Evolutionary conservation across 1,140 invertebrate genomes (phyloP).

Genomic region (Aphelenchoides besseyi): DNA sequence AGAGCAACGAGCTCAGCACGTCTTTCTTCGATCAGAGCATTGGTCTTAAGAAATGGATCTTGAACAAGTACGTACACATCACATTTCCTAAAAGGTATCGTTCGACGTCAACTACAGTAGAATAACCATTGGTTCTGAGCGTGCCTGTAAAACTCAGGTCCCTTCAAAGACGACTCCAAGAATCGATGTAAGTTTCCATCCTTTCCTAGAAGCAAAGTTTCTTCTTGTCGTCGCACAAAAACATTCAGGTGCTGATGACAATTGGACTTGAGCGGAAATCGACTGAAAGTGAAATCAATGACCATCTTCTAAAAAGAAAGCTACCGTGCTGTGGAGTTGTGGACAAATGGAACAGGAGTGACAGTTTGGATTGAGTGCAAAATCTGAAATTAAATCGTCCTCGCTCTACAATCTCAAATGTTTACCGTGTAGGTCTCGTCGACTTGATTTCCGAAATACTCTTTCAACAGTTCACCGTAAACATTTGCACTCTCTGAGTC

Average conservation of each 20-base stretch:
- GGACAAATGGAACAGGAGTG: neutral
- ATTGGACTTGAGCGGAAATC: neutral
- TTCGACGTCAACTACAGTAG: too few species aligned
- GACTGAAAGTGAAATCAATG: neutral
- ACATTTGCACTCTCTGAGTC: neutral
- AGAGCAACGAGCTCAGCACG: neutral
- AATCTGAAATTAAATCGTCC: neutral
- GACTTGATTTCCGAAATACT: neutral
- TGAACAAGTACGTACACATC: neutral
- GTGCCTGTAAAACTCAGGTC: neutral
- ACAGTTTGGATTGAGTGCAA: neutral
- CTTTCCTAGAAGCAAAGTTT: neutral
- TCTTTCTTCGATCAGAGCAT: neutral
- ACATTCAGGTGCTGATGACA: neutral
- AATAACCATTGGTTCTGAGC: neutral
- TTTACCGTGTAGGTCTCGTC: neutral
- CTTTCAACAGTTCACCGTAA: neutral
- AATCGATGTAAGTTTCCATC: neutral
- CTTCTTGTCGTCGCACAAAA: neutral
- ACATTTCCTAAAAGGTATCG: neutral
- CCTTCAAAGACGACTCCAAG: neutral
- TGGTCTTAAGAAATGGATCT: neutral
- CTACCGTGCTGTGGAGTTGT: neutral
- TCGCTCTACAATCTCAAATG: too few species aligned
- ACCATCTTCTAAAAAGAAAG: neutral